A percentile compares a stretch with the other conserved stretches of the same genome.
phyloP scores from a whole-genome alignment of 2,113 vertebrate species.

The Calidris pygmaea region DNA sequence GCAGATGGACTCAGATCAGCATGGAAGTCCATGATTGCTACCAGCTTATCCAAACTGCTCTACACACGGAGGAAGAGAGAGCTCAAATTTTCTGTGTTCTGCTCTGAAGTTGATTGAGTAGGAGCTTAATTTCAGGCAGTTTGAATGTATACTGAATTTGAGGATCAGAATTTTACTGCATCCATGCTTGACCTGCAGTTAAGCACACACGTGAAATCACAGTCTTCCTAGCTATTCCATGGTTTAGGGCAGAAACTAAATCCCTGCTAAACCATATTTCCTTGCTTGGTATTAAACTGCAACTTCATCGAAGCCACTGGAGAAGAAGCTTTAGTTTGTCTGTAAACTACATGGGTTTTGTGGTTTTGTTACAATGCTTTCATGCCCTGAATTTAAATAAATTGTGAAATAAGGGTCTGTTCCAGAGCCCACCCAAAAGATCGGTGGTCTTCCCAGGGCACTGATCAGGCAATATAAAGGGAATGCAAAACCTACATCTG shows the following conservation, averaged over 20 bases:
- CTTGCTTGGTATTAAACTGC: neutral
- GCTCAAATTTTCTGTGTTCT: neutral
- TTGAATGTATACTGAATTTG: neutral
- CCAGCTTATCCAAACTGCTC: neutral
- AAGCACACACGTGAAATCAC: neutral
- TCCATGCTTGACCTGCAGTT: neutral
- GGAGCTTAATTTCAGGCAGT: neutral
- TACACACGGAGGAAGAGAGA: neutral
- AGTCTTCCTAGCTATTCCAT: neutral
- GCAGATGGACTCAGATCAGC: neutral
- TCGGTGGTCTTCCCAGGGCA: neutral
- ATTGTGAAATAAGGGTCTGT: neutral
- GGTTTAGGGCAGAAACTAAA: neutral
- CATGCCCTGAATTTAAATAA: conserved; percentile 12
- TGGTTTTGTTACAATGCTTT: conserved; percentile 23
- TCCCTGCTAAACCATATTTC: neutral
- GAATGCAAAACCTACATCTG: conserved; percentile 12
- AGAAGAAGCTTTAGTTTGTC: neutral
- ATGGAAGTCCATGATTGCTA: neutral
- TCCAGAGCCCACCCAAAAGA: conserved; percentile 22
- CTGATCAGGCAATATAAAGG: neutral
- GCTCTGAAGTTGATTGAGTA: neutral
- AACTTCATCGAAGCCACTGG: neutral
- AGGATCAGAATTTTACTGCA: neutral
- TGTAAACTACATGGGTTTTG: conserved; percentile 14